These are phyloP conservation scores for Lasius platythorax DNA, from an alignment of 2,888 invertebrate genomes.

Conservation along the genomic window DNA sequence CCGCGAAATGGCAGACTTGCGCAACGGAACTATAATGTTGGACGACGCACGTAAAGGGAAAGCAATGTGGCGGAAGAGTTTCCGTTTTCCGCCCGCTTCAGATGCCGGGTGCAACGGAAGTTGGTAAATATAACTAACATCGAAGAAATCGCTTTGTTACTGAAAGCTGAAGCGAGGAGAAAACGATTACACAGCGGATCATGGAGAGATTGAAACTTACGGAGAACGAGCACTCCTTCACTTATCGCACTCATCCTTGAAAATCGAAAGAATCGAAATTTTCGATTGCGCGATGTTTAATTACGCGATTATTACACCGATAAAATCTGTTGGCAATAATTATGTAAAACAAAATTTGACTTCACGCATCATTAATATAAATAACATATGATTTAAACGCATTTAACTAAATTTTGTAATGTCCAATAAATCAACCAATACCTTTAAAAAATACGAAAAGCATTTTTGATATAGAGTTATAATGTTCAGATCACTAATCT, in stretches of 20 bases:
- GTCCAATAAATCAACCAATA: not conserved
- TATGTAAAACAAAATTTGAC: not conserved
- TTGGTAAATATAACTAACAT: conserved; percentile 51
- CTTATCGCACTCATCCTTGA: conserved; percentile 10
- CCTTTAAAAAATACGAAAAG: not conserved
- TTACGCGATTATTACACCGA: not conserved
- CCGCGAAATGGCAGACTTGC: conserved; percentile 49
- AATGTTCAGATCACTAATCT: not conserved
- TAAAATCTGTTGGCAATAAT: not conserved
- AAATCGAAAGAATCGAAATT: not conserved
- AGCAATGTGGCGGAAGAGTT: conserved; percentile 54
- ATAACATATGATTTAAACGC: not conserved
- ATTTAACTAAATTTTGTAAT: not conserved
- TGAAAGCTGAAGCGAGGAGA: conserved; percentile 40
- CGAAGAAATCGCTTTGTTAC: conserved; percentile 49
- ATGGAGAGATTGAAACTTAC: conserved; percentile 26
- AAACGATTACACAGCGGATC: conserved; percentile 47
- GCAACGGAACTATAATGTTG: conserved; percentile 56
- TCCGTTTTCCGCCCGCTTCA: conserved; percentile 38
- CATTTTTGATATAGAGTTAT: not conserved
- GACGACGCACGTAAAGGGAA: conserved; percentile 45
- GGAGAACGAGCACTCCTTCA: not conserved
- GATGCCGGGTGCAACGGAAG: conserved; percentile 47
- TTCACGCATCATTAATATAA: not conserved
- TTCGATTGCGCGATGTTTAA: not conserved